Conservation (phyloP, 2,888 invertebrate genomes). For the Apocheima hispidaria region DNA sequence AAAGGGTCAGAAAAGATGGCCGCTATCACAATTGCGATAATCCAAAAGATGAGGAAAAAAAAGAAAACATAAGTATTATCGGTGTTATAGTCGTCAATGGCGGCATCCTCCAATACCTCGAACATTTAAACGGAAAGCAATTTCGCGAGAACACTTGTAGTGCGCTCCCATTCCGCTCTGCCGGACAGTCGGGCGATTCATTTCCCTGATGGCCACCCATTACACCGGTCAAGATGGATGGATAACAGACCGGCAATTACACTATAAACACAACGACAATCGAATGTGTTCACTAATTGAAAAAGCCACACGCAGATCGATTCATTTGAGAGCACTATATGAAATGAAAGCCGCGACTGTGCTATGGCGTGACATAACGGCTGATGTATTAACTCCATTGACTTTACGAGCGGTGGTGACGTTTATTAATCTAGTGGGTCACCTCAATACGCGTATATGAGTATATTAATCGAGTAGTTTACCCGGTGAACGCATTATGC, state of each 20-base stretch:
- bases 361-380: slow-evolving; percentile 71
- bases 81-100: slow-evolving; percentile 60
- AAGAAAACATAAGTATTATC: slow-evolving; percentile 47
- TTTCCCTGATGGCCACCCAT: slow-evolving; percentile 83
- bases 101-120: slow-evolving; percentile 64
- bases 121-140: slow-evolving; percentile 75
- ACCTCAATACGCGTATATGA: slow-evolving; percentile 64
- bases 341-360: slow-evolving; percentile 75
- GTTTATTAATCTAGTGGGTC: slow-evolving; percentile 78
- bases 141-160: slow-evolving; percentile 73
- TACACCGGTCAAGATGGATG: slow-evolving; percentile 82
- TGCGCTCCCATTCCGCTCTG: slow-evolving; percentile 66
- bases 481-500: slow-evolving; percentile 54
- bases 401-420: slow-evolving; percentile 76
- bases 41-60: slow-evolving; percentile 31
- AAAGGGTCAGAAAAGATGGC: slow-evolving; percentile 33
- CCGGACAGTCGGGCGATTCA: slow-evolving; percentile 74
- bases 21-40: slow-evolving; percentile 35
- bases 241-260: slow-evolving; percentile 84
- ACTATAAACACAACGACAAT: slow-evolving; percentile 83
- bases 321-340: slow-evolving; percentile 81
- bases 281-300: slow-evolving; percentile 84
- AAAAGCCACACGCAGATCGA: slow-evolving; percentile 78
- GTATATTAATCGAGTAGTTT: slow-evolving; percentile 67
- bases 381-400: slow-evolving; percentile 82